Evolutionary conservation across 2,113 vertebrate genomes (phyloP).

Genomic region (Macheiramphus alcinus): DNA sequence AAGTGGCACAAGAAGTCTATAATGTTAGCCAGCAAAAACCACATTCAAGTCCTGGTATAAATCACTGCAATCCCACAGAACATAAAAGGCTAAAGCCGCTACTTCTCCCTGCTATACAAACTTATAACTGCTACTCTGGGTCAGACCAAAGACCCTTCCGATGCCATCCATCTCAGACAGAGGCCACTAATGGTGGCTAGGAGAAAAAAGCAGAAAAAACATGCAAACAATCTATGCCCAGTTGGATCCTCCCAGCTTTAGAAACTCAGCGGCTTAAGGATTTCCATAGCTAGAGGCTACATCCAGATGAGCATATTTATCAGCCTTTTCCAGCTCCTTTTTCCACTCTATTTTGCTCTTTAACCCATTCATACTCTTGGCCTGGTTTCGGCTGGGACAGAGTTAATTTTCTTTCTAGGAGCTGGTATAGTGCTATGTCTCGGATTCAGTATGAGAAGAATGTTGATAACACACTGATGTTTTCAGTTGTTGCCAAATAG

Average conservation of each 20-base stretch:
- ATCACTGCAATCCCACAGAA: background rate
- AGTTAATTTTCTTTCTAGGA: too few species aligned
- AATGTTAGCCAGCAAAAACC: background rate
- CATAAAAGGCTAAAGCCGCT: background rate
- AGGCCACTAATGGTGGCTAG: background rate
- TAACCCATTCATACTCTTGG: background rate
- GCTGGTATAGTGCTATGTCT: too few species aligned
- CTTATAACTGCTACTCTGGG: background rate
- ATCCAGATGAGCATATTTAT: background rate
- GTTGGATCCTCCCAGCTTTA: background rate
- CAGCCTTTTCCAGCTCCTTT: background rate
- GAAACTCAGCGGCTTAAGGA: background rate
- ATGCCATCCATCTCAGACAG: background rate
- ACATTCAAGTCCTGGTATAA: background rate
- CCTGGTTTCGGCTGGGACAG: too few species aligned
- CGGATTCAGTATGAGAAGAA: too few species aligned
- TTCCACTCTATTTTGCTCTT: background rate
- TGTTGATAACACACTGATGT: too few species aligned
- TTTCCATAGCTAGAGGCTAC: background rate
- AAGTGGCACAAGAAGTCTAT: background rate
- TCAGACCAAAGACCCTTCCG: background rate
- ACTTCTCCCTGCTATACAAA: background rate
- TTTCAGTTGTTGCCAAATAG: too few species aligned
- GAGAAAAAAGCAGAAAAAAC: background rate
- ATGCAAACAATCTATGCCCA: background rate